A percentile compares a stretch with the other conserved stretches of the same genome.
phyloP scores from a whole-genome alignment of 2,797 vertebrate genomes.

The Linurgus olivaceus region DNA sequence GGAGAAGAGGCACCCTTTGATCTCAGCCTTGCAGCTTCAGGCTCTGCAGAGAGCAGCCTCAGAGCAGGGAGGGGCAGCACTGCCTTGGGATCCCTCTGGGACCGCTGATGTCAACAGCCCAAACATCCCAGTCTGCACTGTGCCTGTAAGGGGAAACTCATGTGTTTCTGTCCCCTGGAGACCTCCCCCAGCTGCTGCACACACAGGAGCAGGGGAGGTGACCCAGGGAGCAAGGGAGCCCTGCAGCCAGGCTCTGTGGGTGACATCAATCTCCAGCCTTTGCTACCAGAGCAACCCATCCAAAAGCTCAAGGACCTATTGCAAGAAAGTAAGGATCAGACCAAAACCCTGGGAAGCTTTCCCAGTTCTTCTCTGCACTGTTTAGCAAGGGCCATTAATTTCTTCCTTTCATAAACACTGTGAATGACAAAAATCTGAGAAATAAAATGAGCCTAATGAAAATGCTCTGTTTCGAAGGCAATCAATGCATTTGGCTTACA shows the following conservation, averaged over 20 bases:
- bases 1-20: neutral
- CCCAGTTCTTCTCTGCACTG: neutral
- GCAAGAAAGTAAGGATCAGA: neutral
- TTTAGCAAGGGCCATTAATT: conserved; percentile 22
- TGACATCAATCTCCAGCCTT: neutral
- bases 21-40: neutral
- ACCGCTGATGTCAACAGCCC: fast-evolving
- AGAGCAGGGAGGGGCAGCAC: neutral
- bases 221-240: fast-evolving
- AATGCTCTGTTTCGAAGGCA: conserved; percentile 35
- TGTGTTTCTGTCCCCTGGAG: neutral
- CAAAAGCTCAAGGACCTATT: neutral
- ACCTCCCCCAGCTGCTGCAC: neutral
- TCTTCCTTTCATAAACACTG: conserved; percentile 51
- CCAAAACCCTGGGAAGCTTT: neutral
- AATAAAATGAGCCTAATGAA: conserved; percentile 53
- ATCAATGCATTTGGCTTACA: neutral
- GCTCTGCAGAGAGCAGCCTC: neutral
- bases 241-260: neutral
- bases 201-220: fast-evolving
- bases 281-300: neutral
- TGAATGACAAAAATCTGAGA: conserved; percentile 31
- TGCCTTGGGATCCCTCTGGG: neutral
- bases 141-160: fast-evolving
- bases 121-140: neutral